Conservation (phyloP, 2,888 invertebrate species). For the Drosophila vallismaia region DNA sequence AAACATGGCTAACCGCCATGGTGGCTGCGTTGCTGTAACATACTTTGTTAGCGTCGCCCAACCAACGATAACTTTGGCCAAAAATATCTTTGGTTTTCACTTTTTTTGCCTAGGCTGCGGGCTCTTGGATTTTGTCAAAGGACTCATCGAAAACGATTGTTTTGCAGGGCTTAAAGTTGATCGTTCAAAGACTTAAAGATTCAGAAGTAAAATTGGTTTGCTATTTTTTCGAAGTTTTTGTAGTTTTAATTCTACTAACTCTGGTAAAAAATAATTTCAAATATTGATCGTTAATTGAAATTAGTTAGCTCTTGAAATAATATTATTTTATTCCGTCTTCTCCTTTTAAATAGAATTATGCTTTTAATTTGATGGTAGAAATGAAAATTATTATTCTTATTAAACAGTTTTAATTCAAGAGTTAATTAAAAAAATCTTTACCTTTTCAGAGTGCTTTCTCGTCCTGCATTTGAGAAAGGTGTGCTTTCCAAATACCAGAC, state of each 20-base stretch:
- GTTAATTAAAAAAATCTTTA: too few relatives aligned
- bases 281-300: too few relatives aligned
- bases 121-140: conserved; percentile 29
- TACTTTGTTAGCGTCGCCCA: conserved; percentile 55
- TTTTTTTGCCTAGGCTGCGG: conserved; percentile 10
- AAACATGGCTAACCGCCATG: conserved; percentile 44
- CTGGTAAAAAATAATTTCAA: too few relatives aligned
- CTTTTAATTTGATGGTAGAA: too few relatives aligned
- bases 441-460: too few relatives aligned
- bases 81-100: conserved; percentile 23
- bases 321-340: too few relatives aligned
- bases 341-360: too few relatives aligned
- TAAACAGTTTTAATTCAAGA: too few relatives aligned
- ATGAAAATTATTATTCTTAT: too few relatives aligned
- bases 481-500: neutral
- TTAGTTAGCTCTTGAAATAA: too few relatives aligned
- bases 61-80: conserved; percentile 56
- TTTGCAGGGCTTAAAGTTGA: conserved; percentile 23
- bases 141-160: conserved; percentile 25
- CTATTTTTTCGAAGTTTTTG: too few relatives aligned
- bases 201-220: neutral
- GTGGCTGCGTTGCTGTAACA: conserved; percentile 30
- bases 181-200: neutral
- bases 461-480: neutral
- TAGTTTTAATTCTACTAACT: too few relatives aligned